Evolutionary conservation across 2,888 invertebrate species (phyloP), one percentile per base, ranked within the genome.

Genomic region (Spatulosminthurus flaviceps): DNA sequence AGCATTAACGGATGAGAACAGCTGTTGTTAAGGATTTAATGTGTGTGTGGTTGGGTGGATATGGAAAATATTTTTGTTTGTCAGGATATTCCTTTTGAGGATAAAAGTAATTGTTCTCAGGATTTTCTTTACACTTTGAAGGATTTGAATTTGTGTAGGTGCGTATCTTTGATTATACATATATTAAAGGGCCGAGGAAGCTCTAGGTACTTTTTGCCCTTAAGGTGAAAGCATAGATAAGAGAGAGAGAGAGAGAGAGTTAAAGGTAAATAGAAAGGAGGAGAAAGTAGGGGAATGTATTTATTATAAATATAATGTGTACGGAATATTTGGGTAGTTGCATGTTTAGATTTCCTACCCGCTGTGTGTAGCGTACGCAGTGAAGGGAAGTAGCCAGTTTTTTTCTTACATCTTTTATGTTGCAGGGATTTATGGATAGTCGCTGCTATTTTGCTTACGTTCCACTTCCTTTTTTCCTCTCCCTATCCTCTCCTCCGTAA

Each of bases 261-360:
- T 11, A 24, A 64, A 24, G 26, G 2, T 9, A 22, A 4, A 16
- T n/a, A 24, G 24, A 26, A 26, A 21, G 64, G n/a, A n/a, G 16
- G 64, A 64, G 64, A 64, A 26, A 64, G 64, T 34, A 13, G n/a
- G 5, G 60, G 5, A 60, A 60, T 60, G 60, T 60, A 16, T 16
- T 64, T 26, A n/a, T n/a, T n/a, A n/a, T n/a, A n/a, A n/a, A n/a
- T n/a, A n/a, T 24, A 64, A 64, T 64, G 24, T n/a, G 24, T 9
- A 64, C 4, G 11, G 26, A 4, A 64, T 26, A 64, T 24, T 22
- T 64, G 7, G n/a, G 26, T n/a, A n/a, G 64, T 64, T 24, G 26
- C 51, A 64, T 64, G 64, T 64, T 64, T 64, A 64, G 64, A 64
- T 64, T 64, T 64, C n/a, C 24, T 64, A 2, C 26, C 64, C 16